Base-by-base conservation (phyloP, 2,888 invertebrate genomes). In the Rhodophaea formosa region DNA sequence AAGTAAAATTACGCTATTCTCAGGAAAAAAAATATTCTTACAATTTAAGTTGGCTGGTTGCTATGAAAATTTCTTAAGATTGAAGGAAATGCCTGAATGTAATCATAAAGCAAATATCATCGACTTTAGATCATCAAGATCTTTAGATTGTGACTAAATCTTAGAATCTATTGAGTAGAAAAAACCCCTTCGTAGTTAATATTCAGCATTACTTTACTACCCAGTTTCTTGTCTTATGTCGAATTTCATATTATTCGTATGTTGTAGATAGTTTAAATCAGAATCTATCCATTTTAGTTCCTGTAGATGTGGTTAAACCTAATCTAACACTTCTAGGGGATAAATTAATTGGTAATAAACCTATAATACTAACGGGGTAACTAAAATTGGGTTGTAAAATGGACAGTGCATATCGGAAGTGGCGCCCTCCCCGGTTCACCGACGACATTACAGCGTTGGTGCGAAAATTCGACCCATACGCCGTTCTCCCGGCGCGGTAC, bases 391-490 rank as follows among this genome's bases (percentile, higher is more conserved):
- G 77, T 72, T 73, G 64, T 51, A 35, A 51, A 51, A 47, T 69
- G 60, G 63, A 73, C 89, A 95, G 95, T 88, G 93, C 93, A 83
- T 94, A 95, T 92, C 95, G 95, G 91, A 95, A 95, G 88, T 96
- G 96, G 96, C 94, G 95, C 75, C 95, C 96, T 79, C 96, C 96
- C 71, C 93, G 95, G 88, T 94, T 95, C 92, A 93, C 94, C 73
- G 94, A 95, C 77, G 95, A 95, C 92, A 95, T 95, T 82, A 95
- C 95, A 79, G 95, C 94, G 88, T 92, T 95, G 85, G 93, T 94
- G 89, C 93, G 94, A 86, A 93, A 95, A 88, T 95, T 95, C 92
- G 95, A 94, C 94, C 95, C 94, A 69, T 92, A 93, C 77, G 93
- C 94, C 76, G 92, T 93, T 70, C 89, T 87, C 61, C 88, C 90